Percentiles rank a stretch among this genome's conserved stretches.
These are phyloP conservation scores for Harpagoxenus sublaevis DNA, from an alignment of 2,888 invertebrate species.

Conservation along the genomic window DNA sequence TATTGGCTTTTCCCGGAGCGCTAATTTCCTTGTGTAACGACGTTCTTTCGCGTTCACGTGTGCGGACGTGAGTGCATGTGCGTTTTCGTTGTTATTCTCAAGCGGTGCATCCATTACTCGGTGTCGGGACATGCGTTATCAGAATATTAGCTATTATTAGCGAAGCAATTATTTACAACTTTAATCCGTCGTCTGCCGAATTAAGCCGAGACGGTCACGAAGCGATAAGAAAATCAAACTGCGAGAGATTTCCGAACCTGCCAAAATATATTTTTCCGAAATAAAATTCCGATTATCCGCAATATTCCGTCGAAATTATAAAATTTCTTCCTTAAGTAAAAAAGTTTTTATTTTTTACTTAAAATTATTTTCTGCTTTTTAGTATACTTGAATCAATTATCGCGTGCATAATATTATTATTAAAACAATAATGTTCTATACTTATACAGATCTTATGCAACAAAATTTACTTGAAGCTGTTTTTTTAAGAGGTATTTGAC, in stretches of 20 bases:
- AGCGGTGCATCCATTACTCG: background rate
- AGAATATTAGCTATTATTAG: background rate
- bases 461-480: background rate
- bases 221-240: background rate
- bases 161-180: background rate
- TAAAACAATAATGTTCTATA: background rate
- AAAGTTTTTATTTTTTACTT: background rate
- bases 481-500: background rate
- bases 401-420: background rate
- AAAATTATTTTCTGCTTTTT: background rate
- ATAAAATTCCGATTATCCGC: background rate
- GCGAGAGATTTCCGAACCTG: background rate
- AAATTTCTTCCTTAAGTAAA: background rate
- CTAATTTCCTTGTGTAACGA: background rate
- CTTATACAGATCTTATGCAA: background rate
- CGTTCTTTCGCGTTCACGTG: background rate
- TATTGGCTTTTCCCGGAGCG: background rate
- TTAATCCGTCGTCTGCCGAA: background rate
- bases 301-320: background rate
- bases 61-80: background rate
- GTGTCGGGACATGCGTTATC: constrained; percentile 7
- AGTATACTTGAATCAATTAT: background rate
- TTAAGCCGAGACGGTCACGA: background rate
- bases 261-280: background rate
- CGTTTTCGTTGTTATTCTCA: background rate